Evolutionary conservation across 2,797 vertebrate species (phyloP).

Genomic region (Heterohyrax brucei): DNA sequence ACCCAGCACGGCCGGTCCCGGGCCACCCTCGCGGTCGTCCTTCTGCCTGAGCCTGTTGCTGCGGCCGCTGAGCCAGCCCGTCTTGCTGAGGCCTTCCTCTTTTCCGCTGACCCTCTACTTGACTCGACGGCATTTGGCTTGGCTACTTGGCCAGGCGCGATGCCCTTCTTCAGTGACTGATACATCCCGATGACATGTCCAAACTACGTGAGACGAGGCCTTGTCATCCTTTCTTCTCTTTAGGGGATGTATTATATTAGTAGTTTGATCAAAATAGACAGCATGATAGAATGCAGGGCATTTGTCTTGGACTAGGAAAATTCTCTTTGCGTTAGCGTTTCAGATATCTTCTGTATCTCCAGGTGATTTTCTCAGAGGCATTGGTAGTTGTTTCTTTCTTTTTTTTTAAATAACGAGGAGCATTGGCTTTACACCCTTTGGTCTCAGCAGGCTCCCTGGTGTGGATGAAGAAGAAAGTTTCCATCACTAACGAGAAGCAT

Average conservation of each 20-base stretch:
- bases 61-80: no score
- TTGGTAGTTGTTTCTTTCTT: background rate
- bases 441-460: background rate
- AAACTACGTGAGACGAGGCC: no score
- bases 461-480: background rate
- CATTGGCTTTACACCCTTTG: background rate
- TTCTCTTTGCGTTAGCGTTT: background rate
- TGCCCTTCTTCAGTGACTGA: no score
- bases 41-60: no score
- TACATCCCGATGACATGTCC: no score
- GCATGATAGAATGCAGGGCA: accelerated
- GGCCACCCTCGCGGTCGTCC: no score
- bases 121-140: no score
- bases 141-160: no score
- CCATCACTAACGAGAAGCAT: slow-evolving; percentile 50
- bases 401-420: background rate
- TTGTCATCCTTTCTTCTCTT: accelerated
- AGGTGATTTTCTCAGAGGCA: background rate
- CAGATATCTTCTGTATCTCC: background rate
- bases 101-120: no score
- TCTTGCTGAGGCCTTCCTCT: no score
- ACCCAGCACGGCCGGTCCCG: no score
- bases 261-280: background rate
- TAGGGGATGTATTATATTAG: slow-evolving; percentile 11
- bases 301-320: background rate